Conservation (phyloP, 2,888 invertebrate genomes). For the Ophonus ardosiacus region DNA sequence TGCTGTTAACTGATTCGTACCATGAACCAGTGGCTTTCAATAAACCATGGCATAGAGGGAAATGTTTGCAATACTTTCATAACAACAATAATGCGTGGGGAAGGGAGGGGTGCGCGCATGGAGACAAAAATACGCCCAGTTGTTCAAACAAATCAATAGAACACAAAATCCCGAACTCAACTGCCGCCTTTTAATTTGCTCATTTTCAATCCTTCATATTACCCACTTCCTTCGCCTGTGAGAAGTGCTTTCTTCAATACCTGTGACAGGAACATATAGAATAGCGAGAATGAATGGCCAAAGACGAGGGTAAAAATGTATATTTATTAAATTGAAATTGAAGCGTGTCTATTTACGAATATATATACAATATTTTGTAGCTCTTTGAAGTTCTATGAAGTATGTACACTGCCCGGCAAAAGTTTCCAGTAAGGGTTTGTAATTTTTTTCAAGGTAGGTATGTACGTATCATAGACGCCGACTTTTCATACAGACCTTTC, state of each 20-base stretch:
- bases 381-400: too few species aligned
- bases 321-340: too few species aligned
- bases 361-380: too few species aligned
- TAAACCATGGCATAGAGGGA: slow-evolving; percentile 17
- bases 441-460: too few species aligned
- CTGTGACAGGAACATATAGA: too few species aligned
- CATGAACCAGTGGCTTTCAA: slow-evolving; percentile 2
- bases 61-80: slow-evolving; percentile 37
- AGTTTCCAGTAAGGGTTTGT: too few species aligned
- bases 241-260: not conserved
- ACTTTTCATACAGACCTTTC: too few species aligned
- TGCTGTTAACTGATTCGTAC: slow-evolving; percentile 23
- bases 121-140: slow-evolving; percentile 51
- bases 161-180: slow-evolving; percentile 41
- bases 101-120: slow-evolving; percentile 18
- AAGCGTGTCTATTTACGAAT: too few species aligned
- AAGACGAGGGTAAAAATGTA: too few species aligned
- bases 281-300: too few species aligned
- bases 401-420: too few species aligned
- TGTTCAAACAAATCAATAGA: slow-evolving; percentile 61
- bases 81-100: slow-evolving; percentile 22
- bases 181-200: slow-evolving; percentile 56
- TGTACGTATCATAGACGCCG: too few species aligned
- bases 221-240: not conserved
- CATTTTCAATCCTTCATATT: slow-evolving; percentile 50